Percentiles rank a stretch among this genome's conserved stretches.
phyloP scores from a whole-genome alignment of 2,888 invertebrate species.

The Geophilus truncorum region DNA sequence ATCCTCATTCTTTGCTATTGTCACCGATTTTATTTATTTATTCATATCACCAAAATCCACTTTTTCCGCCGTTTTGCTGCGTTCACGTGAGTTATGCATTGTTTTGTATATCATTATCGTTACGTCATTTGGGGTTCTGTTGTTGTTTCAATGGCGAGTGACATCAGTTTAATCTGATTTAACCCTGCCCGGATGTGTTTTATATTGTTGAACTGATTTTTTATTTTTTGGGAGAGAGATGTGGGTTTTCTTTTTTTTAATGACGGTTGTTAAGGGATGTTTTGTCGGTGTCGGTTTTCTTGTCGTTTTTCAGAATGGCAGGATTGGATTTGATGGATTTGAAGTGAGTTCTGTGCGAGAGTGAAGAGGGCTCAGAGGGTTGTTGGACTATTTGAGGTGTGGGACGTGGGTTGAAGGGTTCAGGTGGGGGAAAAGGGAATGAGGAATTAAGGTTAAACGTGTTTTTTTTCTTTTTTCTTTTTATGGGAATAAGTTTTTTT shows the following conservation, averaged over 20 bases:
- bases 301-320: too few species aligned
- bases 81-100: not conserved
- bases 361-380: too few species aligned
- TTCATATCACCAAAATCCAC: too few species aligned
- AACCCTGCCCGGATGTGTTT: not conserved
- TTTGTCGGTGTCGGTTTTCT: not conserved
- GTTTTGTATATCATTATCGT: not conserved
- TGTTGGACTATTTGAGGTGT: too few species aligned
- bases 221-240: too few species aligned
- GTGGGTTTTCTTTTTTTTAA: not conserved
- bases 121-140: not conserved
- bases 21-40: not conserved
- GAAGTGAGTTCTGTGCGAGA: too few species aligned
- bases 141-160: not conserved
- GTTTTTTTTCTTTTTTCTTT: not conserved
- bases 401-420: not conserved
- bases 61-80: too few species aligned
- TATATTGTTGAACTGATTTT: not conserved
- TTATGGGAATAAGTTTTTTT: not conserved
- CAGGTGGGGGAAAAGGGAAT: too few species aligned
- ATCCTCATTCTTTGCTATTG: not conserved
- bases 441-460: not conserved
- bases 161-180: not conserved
- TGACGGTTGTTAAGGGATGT: not conserved
- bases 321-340: too few species aligned